Evolutionary conservation across 1,140 invertebrate species (phyloP).

Genomic region (Luehdorfia chinensis): DNA sequence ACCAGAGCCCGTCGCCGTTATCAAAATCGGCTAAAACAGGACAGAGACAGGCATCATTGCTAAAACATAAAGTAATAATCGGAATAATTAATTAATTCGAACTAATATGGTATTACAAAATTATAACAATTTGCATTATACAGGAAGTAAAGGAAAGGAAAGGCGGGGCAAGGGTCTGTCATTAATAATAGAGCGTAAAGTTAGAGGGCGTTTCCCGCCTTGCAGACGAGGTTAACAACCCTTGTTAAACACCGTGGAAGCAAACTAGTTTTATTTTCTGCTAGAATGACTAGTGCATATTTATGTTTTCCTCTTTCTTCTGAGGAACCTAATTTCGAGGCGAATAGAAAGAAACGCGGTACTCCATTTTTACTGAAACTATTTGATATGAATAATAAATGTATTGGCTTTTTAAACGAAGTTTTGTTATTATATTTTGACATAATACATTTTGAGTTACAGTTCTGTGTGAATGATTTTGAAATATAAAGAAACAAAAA

Average conservation of each 20-base stretch:
- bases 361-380: conserved; percentile 2
- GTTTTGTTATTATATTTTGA: no score
- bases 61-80: no score
- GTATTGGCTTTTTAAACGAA: no score
- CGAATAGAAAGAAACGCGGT: conserved; percentile 6
- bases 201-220: conserved; percentile 60
- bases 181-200: conserved; percentile 73
- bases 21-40: no score
- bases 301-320: conserved; percentile 40
- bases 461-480: no score
- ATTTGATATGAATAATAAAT: no score
- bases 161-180: conserved; percentile 64
- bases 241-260: conserved; percentile 49
- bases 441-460: no score
- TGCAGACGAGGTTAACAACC: conserved; percentile 62
- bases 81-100: no score
- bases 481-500: no score
- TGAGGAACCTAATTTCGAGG: conserved; percentile 20
- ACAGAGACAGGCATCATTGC: no score
- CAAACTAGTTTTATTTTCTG: conserved; percentile 50
- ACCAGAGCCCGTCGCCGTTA: no score
- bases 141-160: conserved; percentile 47
- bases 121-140: conserved; percentile 67
- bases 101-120: conserved; percentile 21
- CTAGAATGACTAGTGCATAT: conserved; percentile 47